Percentiles rank a stretch among this genome's conserved stretches.
Conservation (phyloP, 35 echinoderm and acorn worm genomes). For the Ophiothrix spiculata region DNA sequence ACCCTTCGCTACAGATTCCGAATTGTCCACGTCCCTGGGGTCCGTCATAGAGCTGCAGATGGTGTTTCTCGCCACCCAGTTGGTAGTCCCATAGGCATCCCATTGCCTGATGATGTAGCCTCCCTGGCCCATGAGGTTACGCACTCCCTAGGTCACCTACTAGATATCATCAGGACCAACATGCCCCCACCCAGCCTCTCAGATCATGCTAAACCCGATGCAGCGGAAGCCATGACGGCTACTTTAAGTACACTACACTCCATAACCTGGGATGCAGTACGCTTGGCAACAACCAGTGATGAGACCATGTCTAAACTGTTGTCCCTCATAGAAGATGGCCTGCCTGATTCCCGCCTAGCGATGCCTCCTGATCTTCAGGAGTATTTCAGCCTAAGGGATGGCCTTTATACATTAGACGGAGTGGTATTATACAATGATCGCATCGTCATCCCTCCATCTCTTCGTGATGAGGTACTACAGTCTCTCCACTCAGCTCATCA, state of each 20-base stretch:
- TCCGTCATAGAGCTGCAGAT: slow-evolving; percentile 30
- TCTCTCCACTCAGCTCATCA: slow-evolving; percentile 42
- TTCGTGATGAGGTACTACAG: slow-evolving; percentile 34
- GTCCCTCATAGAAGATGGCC: slow-evolving; percentile 28
- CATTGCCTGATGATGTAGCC: slow-evolving; percentile 41
- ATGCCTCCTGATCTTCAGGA: slow-evolving; percentile 25
- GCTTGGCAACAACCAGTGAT: slow-evolving; percentile 39
- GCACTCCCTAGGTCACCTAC: not conserved
- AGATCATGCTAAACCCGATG: slow-evolving; percentile 6
- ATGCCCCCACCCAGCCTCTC: not conserved
- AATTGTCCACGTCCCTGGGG: slow-evolving; percentile 34
- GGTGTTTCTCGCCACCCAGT: slow-evolving; percentile 44
- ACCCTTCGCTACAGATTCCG: slow-evolving; percentile 48
- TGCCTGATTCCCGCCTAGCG: not conserved
- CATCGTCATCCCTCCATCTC: slow-evolving; percentile 42
- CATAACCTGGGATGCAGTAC: slow-evolving; percentile 21
- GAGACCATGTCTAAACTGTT: slow-evolving; percentile 20
- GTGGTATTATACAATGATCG: slow-evolving; percentile 38
- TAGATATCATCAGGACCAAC: not conserved
- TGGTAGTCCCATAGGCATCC: slow-evolving; percentile 14
- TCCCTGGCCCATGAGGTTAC: not conserved
- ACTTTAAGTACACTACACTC: not conserved
- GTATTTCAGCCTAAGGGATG: slow-evolving; percentile 34
- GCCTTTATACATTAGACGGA: slow-evolving; percentile 38
- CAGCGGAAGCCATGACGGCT: not conserved